Evolutionary conservation across 2,888 invertebrate genomes (phyloP).

Genomic region (Dasysyrphus albostriatus): DNA sequence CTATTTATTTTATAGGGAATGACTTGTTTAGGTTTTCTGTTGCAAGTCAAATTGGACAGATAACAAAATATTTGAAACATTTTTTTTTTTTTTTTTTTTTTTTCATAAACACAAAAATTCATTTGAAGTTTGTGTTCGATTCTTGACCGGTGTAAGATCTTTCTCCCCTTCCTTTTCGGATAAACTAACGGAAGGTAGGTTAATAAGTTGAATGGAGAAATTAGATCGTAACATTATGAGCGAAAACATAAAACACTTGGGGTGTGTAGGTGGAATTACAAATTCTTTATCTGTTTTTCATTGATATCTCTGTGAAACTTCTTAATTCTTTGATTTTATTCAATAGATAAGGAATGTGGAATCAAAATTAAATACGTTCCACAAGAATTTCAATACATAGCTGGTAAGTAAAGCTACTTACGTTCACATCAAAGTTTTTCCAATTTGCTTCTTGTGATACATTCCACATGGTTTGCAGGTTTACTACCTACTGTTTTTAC

Average conservation of each 20-base stretch:
- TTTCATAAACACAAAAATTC: not conserved
- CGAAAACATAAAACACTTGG: not conserved
- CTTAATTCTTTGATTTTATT: too few relatives aligned
- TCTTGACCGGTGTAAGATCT: not conserved
- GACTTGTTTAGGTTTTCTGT: slow-evolving; percentile 24
- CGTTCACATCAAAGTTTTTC: too few relatives aligned
- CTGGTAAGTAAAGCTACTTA: too few relatives aligned
- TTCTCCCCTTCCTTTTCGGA: not conserved
- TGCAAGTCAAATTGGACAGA: slow-evolving; percentile 21
- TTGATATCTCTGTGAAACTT: not conserved
- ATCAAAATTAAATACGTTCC: too few relatives aligned
- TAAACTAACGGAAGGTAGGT: not conserved
- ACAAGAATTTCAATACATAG: too few relatives aligned
- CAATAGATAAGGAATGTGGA: too few relatives aligned
- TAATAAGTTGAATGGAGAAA: not conserved
- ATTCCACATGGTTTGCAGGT: too few relatives aligned
- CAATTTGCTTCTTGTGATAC: too few relatives aligned
- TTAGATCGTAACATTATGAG: not conserved
- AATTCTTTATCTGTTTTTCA: not conserved
- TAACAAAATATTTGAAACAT: slow-evolving; percentile 19
- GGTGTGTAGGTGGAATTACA: not conserved
- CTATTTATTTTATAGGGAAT: slow-evolving; percentile 17
- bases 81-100: not conserved
- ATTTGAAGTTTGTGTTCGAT: not conserved
- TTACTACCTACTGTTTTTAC: too few relatives aligned